Base-by-base conservation (phyloP, 2,797 vertebrate species). In the Gymnocypris eckloni region DNA sequence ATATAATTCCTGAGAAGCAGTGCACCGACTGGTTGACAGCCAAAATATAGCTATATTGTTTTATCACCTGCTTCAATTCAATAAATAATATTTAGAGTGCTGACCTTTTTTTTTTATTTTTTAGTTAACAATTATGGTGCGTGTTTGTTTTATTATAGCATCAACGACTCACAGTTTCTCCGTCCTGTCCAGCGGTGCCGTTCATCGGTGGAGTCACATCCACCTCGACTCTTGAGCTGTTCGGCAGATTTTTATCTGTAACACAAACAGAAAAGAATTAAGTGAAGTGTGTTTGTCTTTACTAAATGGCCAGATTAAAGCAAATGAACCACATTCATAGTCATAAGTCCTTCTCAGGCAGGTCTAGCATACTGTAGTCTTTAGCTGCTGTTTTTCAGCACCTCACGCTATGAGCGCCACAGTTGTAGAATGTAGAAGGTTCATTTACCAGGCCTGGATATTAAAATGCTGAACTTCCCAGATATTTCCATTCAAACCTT, bases 181-280 rank as follows among this genome's bases (percentile, higher is more conserved):
- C 96, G 61, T 95, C 97, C 89, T 97, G 97, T 50, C 96, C 96
- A 0, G 97, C 95, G 13, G 94, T 96, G 90, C 98, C 98, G 6
- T 99, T 99, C 91, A 96, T 97, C 0, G 98, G 96, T 52, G 98
- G 97, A 10, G 97, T 97, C 89, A 98, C 96, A 90, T 98, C 98
- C 90, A 98, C 97, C 92, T 99, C 97, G 39, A 97, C 97, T 88
- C 95, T 98, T 77, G 97, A 96, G 94, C 95, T 97, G 93, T 97
- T 98, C 0, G 97, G 97, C 48, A 97, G 96, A 90, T 98, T 97
- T 92, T 97, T 98, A 88, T 98, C 98, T 90, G n/a, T 25, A 70
- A 48, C 28, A 48, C 43, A 64, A 56, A 85, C 20, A 52, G 16
- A 52, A 67, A 69, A 18, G 22, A 50, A 18, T 2, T 70, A 16